Conservation (phyloP, 2,797 vertebrate species). For the Vultur gryphus region DNA sequence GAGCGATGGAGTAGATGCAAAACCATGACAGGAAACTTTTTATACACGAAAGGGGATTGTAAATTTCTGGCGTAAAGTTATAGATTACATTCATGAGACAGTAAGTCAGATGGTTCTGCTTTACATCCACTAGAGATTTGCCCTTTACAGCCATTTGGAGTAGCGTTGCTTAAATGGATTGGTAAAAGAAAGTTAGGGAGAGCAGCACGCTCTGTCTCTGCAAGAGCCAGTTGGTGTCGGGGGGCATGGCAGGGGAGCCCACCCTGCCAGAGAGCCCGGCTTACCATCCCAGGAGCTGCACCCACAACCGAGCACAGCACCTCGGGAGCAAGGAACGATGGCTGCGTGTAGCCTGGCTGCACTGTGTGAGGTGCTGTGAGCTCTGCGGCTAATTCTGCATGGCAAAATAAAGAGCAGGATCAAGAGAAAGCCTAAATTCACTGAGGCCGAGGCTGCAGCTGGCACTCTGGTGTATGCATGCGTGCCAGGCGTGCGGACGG, state of each 20-base stretch:
- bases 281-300: background rate
- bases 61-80: background rate
- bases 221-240: background rate
- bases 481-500: rapidly evolving
- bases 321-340: background rate
- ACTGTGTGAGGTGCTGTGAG: background rate
- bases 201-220: rapidly evolving
- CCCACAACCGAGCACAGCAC: background rate
- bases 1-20: background rate
- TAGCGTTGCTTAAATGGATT: background rate
- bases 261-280: background rate
- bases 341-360: background rate
- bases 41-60: background rate
- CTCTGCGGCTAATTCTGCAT: background rate
- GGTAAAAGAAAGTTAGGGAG: background rate
- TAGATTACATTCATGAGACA: background rate
- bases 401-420: background rate
- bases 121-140: background rate
- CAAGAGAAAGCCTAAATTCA: background rate
- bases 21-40: background rate
- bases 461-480: background rate
- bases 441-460: background rate
- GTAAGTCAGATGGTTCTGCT: background rate
- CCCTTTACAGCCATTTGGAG: background rate
- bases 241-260: rapidly evolving